Evolutionary conservation across 1,140 invertebrate genomes (phyloP).

Genomic region (Diachasmimorpha longicaudata): DNA sequence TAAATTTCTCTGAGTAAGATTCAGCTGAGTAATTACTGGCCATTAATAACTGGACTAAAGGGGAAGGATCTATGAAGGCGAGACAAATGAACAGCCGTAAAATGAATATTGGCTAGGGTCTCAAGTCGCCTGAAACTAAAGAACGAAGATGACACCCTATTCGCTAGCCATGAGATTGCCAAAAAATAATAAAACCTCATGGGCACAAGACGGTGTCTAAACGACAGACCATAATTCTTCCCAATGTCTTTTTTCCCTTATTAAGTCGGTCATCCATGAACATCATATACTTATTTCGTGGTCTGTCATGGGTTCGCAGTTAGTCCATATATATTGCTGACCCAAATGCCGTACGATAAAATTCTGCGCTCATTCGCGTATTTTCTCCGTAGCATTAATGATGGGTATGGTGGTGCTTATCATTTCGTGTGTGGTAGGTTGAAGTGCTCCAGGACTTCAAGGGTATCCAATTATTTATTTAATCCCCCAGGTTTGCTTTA

Average conservation of each 20-base stretch:
- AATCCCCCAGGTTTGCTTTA: no score
- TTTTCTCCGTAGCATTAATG: neutral
- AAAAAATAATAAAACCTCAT: conserved; percentile 35
- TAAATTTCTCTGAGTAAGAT: conserved; percentile 24
- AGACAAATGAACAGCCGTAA: neutral
- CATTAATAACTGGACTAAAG: conserved; percentile 45
- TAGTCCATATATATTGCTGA: conserved; percentile 42
- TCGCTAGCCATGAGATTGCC: conserved; percentile 45
- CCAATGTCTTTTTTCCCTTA: conserved; percentile 9
- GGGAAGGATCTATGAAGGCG: neutral
- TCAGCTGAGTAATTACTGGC: conserved; percentile 50
- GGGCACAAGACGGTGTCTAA: neutral
- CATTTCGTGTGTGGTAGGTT: no score
- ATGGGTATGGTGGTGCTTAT: neutral
- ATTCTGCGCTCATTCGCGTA: neutral
- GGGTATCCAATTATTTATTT: no score
- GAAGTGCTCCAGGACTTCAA: no score
- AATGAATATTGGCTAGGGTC: neutral
- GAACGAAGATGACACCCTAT: conserved; percentile 16
- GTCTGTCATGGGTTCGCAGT: conserved; percentile 39
- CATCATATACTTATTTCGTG: conserved; percentile 42
- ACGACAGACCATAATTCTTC: neutral
- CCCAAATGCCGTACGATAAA: conserved; percentile 37
- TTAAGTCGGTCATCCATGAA: conserved; percentile 13
- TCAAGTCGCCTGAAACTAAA: conserved; percentile 1